Base-by-base conservation (phyloP, 2,888 invertebrate species). In the Ophraella communa region DNA sequence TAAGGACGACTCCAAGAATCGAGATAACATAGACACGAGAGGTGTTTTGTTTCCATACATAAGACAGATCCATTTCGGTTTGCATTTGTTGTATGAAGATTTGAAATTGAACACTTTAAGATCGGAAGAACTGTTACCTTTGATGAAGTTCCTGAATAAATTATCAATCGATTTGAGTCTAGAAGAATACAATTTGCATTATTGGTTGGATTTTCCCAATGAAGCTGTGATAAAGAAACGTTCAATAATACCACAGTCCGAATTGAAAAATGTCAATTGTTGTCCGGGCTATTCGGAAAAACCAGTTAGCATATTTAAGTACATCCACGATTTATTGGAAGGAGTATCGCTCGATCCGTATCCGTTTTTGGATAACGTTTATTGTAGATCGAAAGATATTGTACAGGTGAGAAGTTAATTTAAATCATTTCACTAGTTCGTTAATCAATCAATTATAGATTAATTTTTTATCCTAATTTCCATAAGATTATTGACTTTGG, bases 71-170 rank as follows among this genome's bases (percentile, higher is more conserved):
- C 85, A 95, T 62, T 94, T 89, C 78, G 87, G 92, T 0, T 84
- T 97, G 33, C 97, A 97, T 83, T 84, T 97, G 27, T 85, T 96
- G 0, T 96, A 96, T 76, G 96, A 97, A 85, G 96, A 96, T 77
- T 84, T 94, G 3, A 96, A 96, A 78, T 80, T 96, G 61, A 92
- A 94, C 75, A 86, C 88, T 0, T 83, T 92, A 0, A 82, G 91
- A 70, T 86, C 87, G 51, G 88, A 88, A 61, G 89, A 91, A 71
- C 79, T 94, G 66, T 86, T 87, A 58, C 85, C 89, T 0, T 77
- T 96, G 42, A 91, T 90, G 0, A 84, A 84, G 69, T 87, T 95
- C 62, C 81, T 96, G 33, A 88, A 91, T 76, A 92, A 91, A 77
- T 78, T 96, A 44, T 86, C 94, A 0, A 85, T 86, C 44, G 95